A percentile compares a stretch with the other conserved stretches of the same genome.
Conservation (phyloP, 1,140 invertebrate genomes). For the Drosophila pseudoobscura region DNA sequence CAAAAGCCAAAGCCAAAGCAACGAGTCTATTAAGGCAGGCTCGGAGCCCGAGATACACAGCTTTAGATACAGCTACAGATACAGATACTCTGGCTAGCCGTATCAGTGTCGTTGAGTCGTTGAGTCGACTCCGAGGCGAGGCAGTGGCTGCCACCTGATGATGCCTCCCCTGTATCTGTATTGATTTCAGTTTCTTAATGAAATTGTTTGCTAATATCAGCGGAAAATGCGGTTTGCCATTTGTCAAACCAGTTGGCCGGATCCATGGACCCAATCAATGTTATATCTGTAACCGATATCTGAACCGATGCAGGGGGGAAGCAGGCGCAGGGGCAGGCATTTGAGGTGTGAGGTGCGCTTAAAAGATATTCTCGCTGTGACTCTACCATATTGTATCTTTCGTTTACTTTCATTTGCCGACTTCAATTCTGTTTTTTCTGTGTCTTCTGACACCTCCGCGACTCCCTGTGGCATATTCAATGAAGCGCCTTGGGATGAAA, state of each 20-base stretch:
- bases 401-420: constrained; percentile 49
- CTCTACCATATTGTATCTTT: not conserved
- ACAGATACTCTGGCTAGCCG: constrained; percentile 48
- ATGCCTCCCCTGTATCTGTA: constrained; percentile 24
- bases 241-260: constrained; percentile 44
- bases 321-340: constrained; percentile 1
- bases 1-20: constrained; percentile 43
- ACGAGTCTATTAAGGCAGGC: constrained; percentile 71
- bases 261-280: constrained; percentile 65
- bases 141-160: constrained; percentile 26
- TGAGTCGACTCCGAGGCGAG: constrained; percentile 28
- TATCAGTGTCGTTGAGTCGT: constrained; percentile 44
- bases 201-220: constrained; percentile 83
- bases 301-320: not conserved
- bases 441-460: constrained; percentile 67
- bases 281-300: constrained; percentile 62
- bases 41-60: not conserved
- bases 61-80: constrained; percentile 19
- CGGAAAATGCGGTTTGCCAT: constrained; percentile 82
- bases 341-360: constrained; percentile 59
- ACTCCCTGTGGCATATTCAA: constrained; percentile 41
- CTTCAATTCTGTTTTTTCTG: constrained; percentile 19
- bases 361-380: constrained; percentile 10
- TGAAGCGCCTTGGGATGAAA: constrained; percentile 53
- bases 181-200: constrained; percentile 81